Evolutionary conservation across 2,888 invertebrate species (phyloP), one percentile per base, ranked within the genome.

Genomic region (Tillus elongatus): DNA sequence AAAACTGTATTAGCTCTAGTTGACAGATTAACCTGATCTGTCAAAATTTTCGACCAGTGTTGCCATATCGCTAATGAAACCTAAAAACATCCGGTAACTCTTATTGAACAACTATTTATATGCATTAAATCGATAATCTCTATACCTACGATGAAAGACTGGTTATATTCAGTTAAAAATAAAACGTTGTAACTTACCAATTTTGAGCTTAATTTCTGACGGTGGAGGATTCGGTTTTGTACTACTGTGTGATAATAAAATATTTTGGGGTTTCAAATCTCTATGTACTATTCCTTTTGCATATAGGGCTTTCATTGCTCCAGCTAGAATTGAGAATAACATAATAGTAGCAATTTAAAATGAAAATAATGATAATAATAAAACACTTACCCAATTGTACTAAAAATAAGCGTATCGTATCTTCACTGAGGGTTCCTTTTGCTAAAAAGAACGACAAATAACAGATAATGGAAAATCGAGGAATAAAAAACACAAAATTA

Each of bases 241-340:
- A 64, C 82, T 73, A 66, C 64, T 80, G 66, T 93, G 88, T 56
- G 92, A 91, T 47, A 99, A 75, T 44, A 99, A 72, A 61, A 99
- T 97, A 70, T 99, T 99, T 71, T 98, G 98, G 33, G 98, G 98
- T 68, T 99, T 99, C 61, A 99, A 76, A 72, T 99, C 98, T 54
- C 98, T 77, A 68, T 99, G 98, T 42, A 99, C 93, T 58, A 99
- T 93, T 53, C 93, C 97, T 71, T 96, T 97, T 50, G 84, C 88
- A 70, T 93, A 88, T 50, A 99, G 75, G 33, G 97, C 96, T 63
- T 87, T 84, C 91, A 99, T 92, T 41, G 98, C 97, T 56, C 87
- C 92, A 52, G 96, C 97, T 83, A 57, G 30, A 66, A 58, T 34
- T 40, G 37, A 36, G 37, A 30, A 35, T n/a, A 12, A 29, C 30